A percentile compares a stretch with the other conserved stretches of the same genome.
Evolutionary conservation across 2,113 vertebrate genomes (phyloP).

Genomic region (Excalfactoria chinensis): DNA sequence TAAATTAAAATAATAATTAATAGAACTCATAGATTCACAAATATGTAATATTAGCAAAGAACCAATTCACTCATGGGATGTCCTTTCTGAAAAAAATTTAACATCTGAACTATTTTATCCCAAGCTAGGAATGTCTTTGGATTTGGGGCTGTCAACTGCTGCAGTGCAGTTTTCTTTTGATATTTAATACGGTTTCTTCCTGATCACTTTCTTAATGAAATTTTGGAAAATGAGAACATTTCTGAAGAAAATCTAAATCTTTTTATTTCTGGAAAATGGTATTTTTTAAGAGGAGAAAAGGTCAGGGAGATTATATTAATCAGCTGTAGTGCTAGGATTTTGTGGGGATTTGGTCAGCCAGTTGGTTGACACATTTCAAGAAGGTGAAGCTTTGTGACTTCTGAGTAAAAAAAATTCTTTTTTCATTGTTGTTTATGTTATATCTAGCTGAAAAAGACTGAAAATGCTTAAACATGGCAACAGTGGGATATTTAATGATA

Average conservation of each 20-base stretch:
- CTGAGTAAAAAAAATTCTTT: not conserved
- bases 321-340: not conserved
- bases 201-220: not conserved
- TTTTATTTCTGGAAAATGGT: slow-evolving; percentile 17
- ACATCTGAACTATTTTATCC: not conserved
- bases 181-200: not conserved
- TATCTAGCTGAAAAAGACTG: rapidly evolving
- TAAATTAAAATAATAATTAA: not conserved
- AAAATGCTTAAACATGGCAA: not conserved
- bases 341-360: not conserved
- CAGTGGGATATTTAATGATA: not conserved
- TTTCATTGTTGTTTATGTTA: not conserved
- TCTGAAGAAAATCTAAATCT: not conserved
- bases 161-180: not conserved
- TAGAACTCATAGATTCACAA: not conserved
- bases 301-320: not conserved
- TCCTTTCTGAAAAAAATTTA: not conserved
- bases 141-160: not conserved
- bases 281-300: not conserved
- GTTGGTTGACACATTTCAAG: not conserved
- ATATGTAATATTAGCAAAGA: not conserved
- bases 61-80: not conserved
- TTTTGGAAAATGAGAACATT: not conserved
- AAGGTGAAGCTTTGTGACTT: not conserved
- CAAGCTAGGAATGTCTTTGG: not conserved